Conservation (phyloP, 2,113 vertebrate genomes). For the Psettodes erumei region DNA sequence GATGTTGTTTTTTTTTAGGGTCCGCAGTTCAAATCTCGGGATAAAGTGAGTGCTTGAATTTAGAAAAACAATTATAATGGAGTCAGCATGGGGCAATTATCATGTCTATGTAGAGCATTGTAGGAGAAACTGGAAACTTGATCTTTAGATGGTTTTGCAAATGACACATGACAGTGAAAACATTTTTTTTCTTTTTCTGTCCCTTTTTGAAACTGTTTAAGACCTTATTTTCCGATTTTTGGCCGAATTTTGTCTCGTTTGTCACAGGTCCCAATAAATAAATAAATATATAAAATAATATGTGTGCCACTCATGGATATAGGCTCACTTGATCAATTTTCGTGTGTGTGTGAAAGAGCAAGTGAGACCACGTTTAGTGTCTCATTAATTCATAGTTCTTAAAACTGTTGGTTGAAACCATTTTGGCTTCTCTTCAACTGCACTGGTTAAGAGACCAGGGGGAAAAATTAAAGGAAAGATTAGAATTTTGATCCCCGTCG, state of each 20-base stretch:
- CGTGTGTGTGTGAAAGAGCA: conserved; percentile 2
- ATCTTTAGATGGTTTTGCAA: neutral
- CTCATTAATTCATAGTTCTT: neutral
- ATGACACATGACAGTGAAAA: neutral
- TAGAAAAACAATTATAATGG: neutral
- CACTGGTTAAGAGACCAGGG: too few relatives aligned
- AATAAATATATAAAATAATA: neutral
- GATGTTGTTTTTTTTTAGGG: neutral
- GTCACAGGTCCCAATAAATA: neutral
- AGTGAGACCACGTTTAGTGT: neutral
- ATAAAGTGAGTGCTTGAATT: neutral
- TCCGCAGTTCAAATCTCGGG: neutral
- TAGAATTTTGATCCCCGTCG: neutral
- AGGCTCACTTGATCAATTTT: neutral
- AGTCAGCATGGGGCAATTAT: neutral
- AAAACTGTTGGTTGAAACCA: neutral
- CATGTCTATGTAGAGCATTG: neutral
- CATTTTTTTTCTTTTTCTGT: neutral
- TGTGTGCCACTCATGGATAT: neutral
- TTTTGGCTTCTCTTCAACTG: neutral
- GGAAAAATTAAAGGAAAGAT: too few relatives aligned
- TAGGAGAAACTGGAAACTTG: neutral
- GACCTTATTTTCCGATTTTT: neutral
- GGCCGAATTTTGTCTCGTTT: neutral
- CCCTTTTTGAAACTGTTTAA: neutral